Conservation (phyloP, 1,140 invertebrate species). For the Hyles euphorbiae region DNA sequence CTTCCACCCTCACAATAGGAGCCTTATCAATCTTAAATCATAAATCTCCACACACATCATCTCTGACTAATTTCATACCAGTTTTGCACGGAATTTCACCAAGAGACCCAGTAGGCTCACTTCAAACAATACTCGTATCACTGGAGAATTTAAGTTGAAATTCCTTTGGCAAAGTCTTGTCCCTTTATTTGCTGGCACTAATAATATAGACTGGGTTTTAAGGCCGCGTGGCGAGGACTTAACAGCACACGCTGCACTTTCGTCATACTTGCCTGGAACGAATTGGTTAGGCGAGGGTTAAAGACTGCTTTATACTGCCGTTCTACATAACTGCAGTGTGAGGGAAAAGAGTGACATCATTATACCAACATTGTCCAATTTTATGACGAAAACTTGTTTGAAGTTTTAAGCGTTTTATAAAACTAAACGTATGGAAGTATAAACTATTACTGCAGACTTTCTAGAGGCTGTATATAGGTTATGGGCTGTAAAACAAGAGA, state of each 20-base stretch:
- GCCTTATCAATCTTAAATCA: slow-evolving; percentile 18
- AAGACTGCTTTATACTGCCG: neutral
- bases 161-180: slow-evolving; percentile 11
- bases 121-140: slow-evolving; percentile 3
- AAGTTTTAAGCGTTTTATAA: too few species aligned
- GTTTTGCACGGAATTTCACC: slow-evolving; percentile 15
- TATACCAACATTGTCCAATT: too few species aligned
- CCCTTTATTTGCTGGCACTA: slow-evolving; percentile 10
- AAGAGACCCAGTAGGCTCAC: neutral
- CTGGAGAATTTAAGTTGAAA: slow-evolving; percentile 3
- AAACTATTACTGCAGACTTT: too few species aligned
- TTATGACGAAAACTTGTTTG: too few species aligned
- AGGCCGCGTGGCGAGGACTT: slow-evolving; percentile 56
- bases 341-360: neutral
- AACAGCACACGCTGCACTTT: slow-evolving; percentile 50
- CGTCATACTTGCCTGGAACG: slow-evolving; percentile 64
- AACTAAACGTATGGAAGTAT: too few species aligned
- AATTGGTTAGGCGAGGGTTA: slow-evolving; percentile 59
- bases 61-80: slow-evolving; percentile 14
- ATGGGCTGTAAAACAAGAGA: too few species aligned
- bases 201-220: slow-evolving; percentile 40
- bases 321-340: neutral
- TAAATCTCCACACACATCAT: slow-evolving; percentile 22
- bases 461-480: too few species aligned
- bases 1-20: neutral